Evolutionary conservation across 2,888 invertebrate genomes (phyloP).

Genomic region (Dicranocentrus wangi): DNA sequence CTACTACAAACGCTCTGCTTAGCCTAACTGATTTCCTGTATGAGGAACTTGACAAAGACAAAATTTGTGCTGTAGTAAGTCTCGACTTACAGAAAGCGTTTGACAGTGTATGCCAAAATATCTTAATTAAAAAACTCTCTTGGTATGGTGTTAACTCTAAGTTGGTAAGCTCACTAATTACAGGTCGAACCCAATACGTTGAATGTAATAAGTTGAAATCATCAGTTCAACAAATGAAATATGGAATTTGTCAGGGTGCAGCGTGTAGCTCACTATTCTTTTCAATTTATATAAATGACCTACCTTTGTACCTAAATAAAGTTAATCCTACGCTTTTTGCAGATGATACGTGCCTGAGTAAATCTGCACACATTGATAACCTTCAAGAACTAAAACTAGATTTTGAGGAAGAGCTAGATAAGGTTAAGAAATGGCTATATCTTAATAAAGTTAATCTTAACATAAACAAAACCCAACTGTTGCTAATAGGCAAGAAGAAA

Average conservation of each 20-base stretch:
- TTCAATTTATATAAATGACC: conserved; percentile 6
- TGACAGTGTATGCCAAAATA: conserved; percentile 33
- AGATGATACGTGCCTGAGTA: conserved; percentile 29
- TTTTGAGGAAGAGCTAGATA: too few relatives aligned
- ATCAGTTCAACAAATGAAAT: background rate
- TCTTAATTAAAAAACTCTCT: conserved; percentile 27
- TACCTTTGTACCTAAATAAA: background rate
- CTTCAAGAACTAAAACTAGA: too few relatives aligned
- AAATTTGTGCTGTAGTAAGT: conserved; percentile 41
- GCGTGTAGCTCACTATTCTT: conserved; percentile 8
- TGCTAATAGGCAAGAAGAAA: too few relatives aligned
- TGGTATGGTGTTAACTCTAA: conserved; percentile 52
- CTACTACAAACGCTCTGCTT: conserved; percentile 32
- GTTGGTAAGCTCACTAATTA: conserved; percentile 29
- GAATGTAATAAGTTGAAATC: background rate
- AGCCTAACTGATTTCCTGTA: conserved; percentile 39
- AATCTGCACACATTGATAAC: too few relatives aligned
- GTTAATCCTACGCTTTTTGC: conserved; percentile 27
- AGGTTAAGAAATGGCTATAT: too few relatives aligned
- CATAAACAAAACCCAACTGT: too few relatives aligned
- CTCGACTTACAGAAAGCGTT: conserved; percentile 53
- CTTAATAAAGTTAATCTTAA: too few relatives aligned
- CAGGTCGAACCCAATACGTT: background rate
- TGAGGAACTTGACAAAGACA: conserved; percentile 34
- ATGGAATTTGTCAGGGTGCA: conserved; percentile 15